Conservation (phyloP, 2,888 invertebrate genomes). For the Netelia fuscicornis region DNA sequence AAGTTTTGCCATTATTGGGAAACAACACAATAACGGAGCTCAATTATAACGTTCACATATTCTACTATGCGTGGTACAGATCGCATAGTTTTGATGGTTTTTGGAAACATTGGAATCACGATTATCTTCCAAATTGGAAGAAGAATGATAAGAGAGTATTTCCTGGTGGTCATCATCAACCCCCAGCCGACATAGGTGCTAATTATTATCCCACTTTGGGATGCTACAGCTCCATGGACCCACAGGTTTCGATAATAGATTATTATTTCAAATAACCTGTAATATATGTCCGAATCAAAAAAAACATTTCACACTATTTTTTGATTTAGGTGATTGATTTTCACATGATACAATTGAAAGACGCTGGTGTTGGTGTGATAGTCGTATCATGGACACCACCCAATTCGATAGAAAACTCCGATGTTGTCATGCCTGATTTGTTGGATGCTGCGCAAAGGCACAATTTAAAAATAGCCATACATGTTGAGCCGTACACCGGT, state of each 20-base stretch:
- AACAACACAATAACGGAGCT: constrained; percentile 74
- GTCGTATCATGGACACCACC: constrained; percentile 87
- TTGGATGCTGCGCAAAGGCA: constrained; percentile 85
- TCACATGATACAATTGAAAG: constrained; percentile 88
- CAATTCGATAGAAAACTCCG: constrained; percentile 82
- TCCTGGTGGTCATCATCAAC: constrained; percentile 85
- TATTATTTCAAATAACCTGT: neutral
- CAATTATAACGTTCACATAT: constrained; percentile 82
- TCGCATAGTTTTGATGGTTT: constrained; percentile 78
- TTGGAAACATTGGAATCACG: constrained; percentile 82
- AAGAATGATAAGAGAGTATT: constrained; percentile 84
- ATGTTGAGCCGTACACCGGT: constrained; percentile 87
- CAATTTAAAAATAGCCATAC: constrained; percentile 87
- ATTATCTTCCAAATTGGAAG: constrained; percentile 82
- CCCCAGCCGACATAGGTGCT: constrained; percentile 86
- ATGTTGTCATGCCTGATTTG: constrained; percentile 83
- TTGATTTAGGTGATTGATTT: constrained; percentile 85
- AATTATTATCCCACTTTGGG: constrained; percentile 86
- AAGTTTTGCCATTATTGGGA: constrained; percentile 73
- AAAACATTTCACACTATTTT: constrained; percentile 82
- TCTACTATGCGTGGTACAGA: constrained; percentile 82
- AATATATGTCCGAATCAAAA: constrained; percentile 70
- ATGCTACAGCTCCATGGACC: constrained; percentile 86
- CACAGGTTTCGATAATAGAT: constrained; percentile 70
- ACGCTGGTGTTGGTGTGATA: constrained; percentile 87